Evolutionary conservation across 2,113 vertebrate genomes (phyloP), one percentile per base, ranked within the genome.

Genomic region (Sinocyclocheilus anophthalmus): DNA sequence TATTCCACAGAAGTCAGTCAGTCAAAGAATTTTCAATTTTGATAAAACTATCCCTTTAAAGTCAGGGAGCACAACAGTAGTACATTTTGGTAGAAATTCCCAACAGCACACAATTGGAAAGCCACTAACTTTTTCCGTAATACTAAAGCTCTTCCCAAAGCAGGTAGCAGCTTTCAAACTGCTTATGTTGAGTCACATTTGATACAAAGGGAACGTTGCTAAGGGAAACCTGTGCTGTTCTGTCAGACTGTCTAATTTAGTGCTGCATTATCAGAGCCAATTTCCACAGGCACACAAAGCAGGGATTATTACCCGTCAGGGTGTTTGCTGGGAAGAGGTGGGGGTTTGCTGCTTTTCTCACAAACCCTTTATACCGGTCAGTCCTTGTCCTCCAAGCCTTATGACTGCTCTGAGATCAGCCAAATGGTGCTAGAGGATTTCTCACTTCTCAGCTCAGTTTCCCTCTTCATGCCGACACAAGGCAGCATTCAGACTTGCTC

Each of bases 271-370:
- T 83, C 84, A 80, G 81, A 84, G 65, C 86, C 78, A 84, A 85
- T 87, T 89, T 87, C 87, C 87, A 76, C 22, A 80, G 65, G 73
- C 61, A 69, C 75, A 89, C 88, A 89, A 89, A 89, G 86, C 83
- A 48, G n/a, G 79, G 88, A 79, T 89, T 89, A 89, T 89, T 85
- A 84, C 73, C 30, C 13, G 11, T 42, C 80, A 39, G 57, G 20
- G 55, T 53, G 79, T 67, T 84, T 75, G 65, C 16, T 33, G 72
- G 61, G 79, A 72, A 33, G 53, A 63, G 85, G 72, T 33, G 73
- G 88, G 88, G 81, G 73, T n/a, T 73, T 24, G 69, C 48, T 18
- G 84, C 55, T 79, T 87, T 89, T 89, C 88, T 82, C 88, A 89
- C 48, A 59, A 83, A 87, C 55, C 45, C 45, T 83, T 78, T 37